These are phyloP conservation scores for Hesperophylax magnus DNA, from an alignment of 1,140 invertebrate genomes.

Conservation along the genomic window DNA sequence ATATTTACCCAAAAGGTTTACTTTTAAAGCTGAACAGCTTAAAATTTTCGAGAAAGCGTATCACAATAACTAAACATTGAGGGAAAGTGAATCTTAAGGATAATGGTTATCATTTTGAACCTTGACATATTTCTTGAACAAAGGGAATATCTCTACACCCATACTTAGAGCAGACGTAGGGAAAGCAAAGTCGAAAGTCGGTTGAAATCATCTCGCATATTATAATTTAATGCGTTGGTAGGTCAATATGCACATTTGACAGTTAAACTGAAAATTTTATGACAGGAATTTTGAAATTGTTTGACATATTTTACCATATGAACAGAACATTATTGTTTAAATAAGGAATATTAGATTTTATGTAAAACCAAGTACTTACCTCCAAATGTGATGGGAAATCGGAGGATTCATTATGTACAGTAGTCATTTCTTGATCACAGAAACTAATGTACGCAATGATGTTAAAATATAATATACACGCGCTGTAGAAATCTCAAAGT, in stretches of 20 bases:
- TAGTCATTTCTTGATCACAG: background rate
- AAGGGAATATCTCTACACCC: background rate
- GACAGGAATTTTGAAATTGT: background rate
- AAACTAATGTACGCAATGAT: too few species aligned
- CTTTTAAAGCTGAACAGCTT: background rate
- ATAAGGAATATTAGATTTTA: background rate
- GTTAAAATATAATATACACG: too few species aligned
- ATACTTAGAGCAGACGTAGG: background rate
- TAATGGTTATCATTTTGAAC: background rate
- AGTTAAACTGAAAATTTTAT: background rate
- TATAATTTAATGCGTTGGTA: background rate
- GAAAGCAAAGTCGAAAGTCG: constrained; percentile 1
- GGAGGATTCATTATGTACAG: background rate
- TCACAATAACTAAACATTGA: background rate
- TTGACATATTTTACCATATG: background rate
- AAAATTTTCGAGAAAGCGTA: background rate
- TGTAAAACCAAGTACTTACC: background rate
- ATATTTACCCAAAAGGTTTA: too few species aligned
- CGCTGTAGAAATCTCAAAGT: too few species aligned
- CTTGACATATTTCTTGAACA: constrained; percentile 7
- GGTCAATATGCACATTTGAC: background rate
- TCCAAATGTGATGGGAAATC: background rate
- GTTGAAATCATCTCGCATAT: background rate
- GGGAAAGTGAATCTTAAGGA: background rate
- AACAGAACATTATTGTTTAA: background rate